Evolutionary conservation across 2,113 vertebrate species (phyloP).

Genomic region (Ifrita kowaldi): DNA sequence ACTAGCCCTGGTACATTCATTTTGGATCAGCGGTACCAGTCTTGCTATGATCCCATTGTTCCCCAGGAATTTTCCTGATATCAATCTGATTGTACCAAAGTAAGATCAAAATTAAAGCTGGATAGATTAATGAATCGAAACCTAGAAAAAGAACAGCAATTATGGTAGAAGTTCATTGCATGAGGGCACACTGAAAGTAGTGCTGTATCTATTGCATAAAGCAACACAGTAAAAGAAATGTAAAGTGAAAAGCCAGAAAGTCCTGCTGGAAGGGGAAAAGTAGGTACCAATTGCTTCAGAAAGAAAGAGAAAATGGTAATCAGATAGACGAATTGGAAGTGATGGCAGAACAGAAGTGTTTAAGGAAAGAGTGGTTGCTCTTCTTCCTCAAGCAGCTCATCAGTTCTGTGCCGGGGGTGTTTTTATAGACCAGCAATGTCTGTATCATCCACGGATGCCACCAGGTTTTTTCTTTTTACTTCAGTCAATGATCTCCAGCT

Average conservation of each 20-base stretch:
- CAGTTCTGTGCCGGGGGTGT: background rate
- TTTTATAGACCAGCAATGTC: background rate
- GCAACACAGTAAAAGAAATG: background rate
- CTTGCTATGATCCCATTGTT: background rate
- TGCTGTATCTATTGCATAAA: background rate
- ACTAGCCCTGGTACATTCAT: background rate
- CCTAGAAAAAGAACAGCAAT: background rate
- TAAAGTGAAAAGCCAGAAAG: background rate
- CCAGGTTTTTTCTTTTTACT: background rate
- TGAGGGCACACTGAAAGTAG: background rate
- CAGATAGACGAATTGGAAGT: background rate
- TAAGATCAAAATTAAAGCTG: background rate
- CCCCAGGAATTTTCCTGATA: background rate
- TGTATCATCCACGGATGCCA: rapidly evolving
- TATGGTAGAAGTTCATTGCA: background rate
- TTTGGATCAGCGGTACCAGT: background rate
- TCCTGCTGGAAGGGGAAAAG: background rate
- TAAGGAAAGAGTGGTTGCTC: background rate
- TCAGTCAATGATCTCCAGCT: background rate
- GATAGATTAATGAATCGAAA: background rate
- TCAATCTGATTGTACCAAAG: background rate
- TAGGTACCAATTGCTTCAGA: background rate
- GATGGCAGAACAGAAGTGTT: background rate
- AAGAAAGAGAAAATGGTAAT: background rate
- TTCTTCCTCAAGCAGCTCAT: background rate